Evolutionary conservation across 2,113 vertebrate species (phyloP).

Genomic region (Lipophrys pholis): DNA sequence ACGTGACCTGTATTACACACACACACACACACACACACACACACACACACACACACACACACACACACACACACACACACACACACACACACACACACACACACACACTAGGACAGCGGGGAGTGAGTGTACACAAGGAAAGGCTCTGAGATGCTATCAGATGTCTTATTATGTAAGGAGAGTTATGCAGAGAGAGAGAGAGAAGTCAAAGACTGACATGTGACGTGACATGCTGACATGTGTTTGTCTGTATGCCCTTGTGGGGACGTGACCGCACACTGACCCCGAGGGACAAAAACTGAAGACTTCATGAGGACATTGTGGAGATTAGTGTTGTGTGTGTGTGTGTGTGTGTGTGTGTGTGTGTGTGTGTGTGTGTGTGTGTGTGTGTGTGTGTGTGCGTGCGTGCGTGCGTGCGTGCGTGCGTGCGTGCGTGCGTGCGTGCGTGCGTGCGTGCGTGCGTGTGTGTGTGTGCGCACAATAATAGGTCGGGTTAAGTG

Average conservation of each 20-base stretch:
- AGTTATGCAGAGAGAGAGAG: slow-evolving; percentile 25
- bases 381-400: too few relatives aligned
- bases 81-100: background rate
- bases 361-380: too few relatives aligned
- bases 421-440: too few relatives aligned
- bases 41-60: too few relatives aligned
- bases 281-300: too few relatives aligned
- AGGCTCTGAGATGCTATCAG: background rate
- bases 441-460: too few relatives aligned
- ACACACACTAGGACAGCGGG: background rate
- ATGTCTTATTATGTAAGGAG: slow-evolving; percentile 27
- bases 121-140: background rate
- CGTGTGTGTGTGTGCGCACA: background rate
- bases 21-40: background rate
- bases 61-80: background rate
- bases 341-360: too few relatives aligned
- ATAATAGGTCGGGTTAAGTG: slow-evolving; percentile 53
- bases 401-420: too few relatives aligned
- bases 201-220: slow-evolving; percentile 13
- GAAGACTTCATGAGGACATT: too few relatives aligned
- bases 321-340: too few relatives aligned
- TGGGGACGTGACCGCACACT: too few relatives aligned
- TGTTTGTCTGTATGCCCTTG: slow-evolving; percentile 17
- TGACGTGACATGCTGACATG: slow-evolving; percentile 16
- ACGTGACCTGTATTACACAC: background rate